Evolutionary conservation across 2,888 invertebrate species (phyloP).

Genomic region (Taphrorychus bicolor): DNA sequence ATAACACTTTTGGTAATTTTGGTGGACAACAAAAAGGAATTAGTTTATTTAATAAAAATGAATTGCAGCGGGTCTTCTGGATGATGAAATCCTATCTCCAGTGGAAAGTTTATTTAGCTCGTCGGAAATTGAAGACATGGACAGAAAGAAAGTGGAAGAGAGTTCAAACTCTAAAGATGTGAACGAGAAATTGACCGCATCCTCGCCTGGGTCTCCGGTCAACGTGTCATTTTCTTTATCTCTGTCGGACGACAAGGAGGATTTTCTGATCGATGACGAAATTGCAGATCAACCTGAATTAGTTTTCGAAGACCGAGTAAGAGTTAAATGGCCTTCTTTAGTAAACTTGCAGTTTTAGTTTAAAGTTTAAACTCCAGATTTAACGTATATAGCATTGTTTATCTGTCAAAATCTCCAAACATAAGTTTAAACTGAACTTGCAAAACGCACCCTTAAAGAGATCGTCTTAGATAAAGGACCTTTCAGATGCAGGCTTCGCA

Average conservation of each 20-base stretch:
- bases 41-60: too few relatives aligned
- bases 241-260: slow-evolving; percentile 74
- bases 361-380: too few relatives aligned
- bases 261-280: slow-evolving; percentile 87
- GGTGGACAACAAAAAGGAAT: neutral
- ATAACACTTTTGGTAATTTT: slow-evolving; percentile 63
- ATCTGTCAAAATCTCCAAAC: too few relatives aligned
- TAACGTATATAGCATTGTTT: too few relatives aligned
- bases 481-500: neutral
- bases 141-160: slow-evolving; percentile 50
- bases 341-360: too few relatives aligned
- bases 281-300: slow-evolving; percentile 90
- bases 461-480: too few relatives aligned
- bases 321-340: too few relatives aligned
- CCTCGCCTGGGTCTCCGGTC: slow-evolving; percentile 78
- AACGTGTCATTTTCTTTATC: slow-evolving; percentile 75
- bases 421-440: too few relatives aligned
- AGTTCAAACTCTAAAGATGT: slow-evolving; percentile 63
- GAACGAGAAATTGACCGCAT: slow-evolving; percentile 59
- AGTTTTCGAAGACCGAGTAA: slow-evolving; percentile 72
- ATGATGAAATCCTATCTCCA: slow-evolving; percentile 77
- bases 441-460: too few relatives aligned
- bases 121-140: slow-evolving; percentile 64
- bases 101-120: slow-evolving; percentile 79
- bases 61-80: slow-evolving; percentile 62